Evolutionary conservation across 2,888 invertebrate species (phyloP).

Genomic region (Plagodis pulveraria): DNA sequence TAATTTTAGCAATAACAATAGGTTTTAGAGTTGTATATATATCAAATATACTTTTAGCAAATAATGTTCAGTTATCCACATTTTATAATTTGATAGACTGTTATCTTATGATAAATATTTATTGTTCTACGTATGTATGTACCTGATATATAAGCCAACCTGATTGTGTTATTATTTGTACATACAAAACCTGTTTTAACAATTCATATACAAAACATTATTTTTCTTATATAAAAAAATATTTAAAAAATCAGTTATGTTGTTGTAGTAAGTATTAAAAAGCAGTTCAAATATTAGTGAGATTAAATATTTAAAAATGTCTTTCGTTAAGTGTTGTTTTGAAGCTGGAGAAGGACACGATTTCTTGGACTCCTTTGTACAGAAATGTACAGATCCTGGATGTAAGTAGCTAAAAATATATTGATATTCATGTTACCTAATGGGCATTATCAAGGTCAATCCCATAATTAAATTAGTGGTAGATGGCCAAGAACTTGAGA

Average conservation of each 20-base stretch:
- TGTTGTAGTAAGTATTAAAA: no score
- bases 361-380: conserved; percentile 89
- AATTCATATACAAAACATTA: not conserved
- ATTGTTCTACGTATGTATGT: conserved; percentile 31
- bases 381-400: conserved; percentile 92
- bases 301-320: conserved; percentile 71
- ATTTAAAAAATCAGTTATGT: no score
- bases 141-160: conserved; percentile 1
- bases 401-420: conserved; percentile 86
- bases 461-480: conserved; percentile 38
- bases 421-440: not conserved
- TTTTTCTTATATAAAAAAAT: not conserved
- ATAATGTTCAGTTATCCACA: no score
- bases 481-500: conserved; percentile 18
- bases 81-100: conserved; percentile 13
- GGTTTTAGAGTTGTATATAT: not conserved
- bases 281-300: not conserved
- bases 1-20: conserved; percentile 2
- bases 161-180: not conserved
- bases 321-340: conserved; percentile 92
- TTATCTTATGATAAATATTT: conserved; percentile 38
- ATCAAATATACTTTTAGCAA: no score
- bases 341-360: conserved; percentile 90
- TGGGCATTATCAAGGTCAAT: conserved; percentile 14
- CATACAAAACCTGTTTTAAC: not conserved